Evolutionary conservation across 2,797 vertebrate genomes (phyloP).

Genomic region (Catharus ustulatus): DNA sequence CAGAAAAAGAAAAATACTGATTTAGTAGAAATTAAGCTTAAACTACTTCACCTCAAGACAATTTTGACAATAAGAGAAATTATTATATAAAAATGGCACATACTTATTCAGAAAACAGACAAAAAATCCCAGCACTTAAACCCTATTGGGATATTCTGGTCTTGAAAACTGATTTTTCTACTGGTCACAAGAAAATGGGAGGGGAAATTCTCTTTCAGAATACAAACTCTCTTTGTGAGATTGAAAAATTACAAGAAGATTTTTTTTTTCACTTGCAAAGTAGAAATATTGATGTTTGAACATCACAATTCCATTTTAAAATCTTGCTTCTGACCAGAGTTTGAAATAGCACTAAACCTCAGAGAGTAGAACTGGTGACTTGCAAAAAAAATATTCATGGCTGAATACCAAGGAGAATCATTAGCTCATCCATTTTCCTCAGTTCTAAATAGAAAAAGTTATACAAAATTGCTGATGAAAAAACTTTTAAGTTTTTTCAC

Average conservation of each 20-base stretch:
- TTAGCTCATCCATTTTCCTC: background rate
- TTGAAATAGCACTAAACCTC: background rate
- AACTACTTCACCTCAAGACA: background rate
- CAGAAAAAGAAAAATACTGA: conserved; percentile 31
- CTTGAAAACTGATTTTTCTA: background rate
- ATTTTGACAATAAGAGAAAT: background rate
- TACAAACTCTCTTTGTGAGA: background rate
- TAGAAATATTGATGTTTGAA: background rate
- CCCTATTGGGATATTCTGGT: background rate
- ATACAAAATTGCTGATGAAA: background rate
- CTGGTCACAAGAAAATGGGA: background rate
- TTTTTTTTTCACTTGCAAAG: background rate
- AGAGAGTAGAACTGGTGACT: background rate
- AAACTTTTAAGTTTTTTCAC: background rate
- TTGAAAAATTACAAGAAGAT: background rate
- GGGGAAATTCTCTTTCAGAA: background rate
- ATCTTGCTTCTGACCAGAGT: background rate
- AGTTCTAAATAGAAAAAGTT: background rate
- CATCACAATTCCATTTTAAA: background rate
- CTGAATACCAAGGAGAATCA: background rate
- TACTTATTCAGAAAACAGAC: background rate
- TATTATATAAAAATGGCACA: background rate
- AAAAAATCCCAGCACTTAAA: background rate
- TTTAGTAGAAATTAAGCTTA: conserved; percentile 6
- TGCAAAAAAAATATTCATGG: background rate